phyloP scores from a whole-genome alignment of 2,113 vertebrate species.

The Scolopax mira region DNA sequence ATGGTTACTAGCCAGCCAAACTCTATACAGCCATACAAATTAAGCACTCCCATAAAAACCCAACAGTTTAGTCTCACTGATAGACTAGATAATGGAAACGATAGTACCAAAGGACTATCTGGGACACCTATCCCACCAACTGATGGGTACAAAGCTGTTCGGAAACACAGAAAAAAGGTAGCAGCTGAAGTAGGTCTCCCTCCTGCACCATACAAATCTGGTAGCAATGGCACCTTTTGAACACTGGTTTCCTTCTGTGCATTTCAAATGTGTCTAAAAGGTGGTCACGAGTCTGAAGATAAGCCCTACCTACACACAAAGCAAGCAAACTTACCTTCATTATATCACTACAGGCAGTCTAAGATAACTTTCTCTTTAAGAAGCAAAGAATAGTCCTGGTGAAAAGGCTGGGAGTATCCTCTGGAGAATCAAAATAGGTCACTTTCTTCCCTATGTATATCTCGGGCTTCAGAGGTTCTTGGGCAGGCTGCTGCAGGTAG shows the following conservation, averaged over 20 bases:
- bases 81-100: background rate
- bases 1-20: background rate
- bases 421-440: slow-evolving; percentile 27
- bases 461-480: background rate
- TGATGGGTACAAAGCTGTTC: background rate
- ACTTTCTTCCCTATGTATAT: background rate
- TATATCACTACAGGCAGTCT: background rate
- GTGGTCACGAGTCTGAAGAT: background rate
- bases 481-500: background rate
- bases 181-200: background rate
- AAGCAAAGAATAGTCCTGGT: background rate
- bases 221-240: background rate
- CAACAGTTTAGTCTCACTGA: background rate
- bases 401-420: background rate
- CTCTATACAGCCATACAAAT: background rate
- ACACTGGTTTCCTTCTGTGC: background rate
- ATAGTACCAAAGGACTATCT: background rate
- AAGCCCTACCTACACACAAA: background rate
- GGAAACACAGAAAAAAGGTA: background rate
- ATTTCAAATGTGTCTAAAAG: background rate
- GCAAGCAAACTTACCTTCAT: background rate
- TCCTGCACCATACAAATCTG: background rate
- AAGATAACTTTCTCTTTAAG: slow-evolving; percentile 7
- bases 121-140: background rate
- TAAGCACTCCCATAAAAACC: background rate